Evolutionary conservation across 2,888 invertebrate species (phyloP).

Genomic region (Minunthozetes semirufus): DNA sequence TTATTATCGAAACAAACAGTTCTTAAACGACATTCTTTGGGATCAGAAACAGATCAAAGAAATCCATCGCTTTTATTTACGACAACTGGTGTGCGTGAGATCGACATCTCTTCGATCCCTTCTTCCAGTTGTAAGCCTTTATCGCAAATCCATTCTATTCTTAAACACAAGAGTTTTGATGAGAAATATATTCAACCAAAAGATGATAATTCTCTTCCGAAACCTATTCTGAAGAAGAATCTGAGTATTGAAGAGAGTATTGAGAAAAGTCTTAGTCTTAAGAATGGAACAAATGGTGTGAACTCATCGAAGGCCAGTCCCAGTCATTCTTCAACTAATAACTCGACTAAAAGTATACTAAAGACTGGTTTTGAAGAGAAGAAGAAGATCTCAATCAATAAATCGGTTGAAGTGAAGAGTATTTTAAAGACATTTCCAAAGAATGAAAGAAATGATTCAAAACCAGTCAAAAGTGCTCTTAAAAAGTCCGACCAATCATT

Average conservation of each 20-base stretch:
- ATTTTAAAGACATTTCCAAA: conserved; percentile 33
- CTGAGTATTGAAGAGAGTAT: conserved; percentile 29
- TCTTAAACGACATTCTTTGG: conserved; percentile 21
- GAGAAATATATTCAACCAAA: not conserved
- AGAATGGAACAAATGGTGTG: conserved; percentile 1
- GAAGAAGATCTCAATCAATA: no score
- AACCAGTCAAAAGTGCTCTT: conserved; percentile 32
- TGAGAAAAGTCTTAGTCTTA: not conserved
- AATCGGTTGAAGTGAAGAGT: conserved; percentile 21
- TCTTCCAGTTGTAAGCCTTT: conserved; percentile 19
- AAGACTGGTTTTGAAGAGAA: conserved; percentile 5
- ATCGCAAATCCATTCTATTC: conserved; percentile 18
- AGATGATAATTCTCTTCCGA: conserved; percentile 11
- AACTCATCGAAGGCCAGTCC: not conserved
- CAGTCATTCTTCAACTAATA: not conserved
- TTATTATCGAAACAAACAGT: not conserved
- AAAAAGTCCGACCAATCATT: conserved; percentile 17
- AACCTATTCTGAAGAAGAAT: conserved; percentile 35
- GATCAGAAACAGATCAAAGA: conserved; percentile 11
- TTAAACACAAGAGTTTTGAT: conserved; percentile 15
- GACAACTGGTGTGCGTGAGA: not conserved
- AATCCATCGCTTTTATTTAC: conserved; percentile 1
- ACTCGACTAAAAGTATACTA: conserved; percentile 20
- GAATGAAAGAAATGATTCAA: conserved; percentile 23
- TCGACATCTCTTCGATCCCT: conserved; percentile 7